Conservation (phyloP, 2,113 vertebrate genomes). For the Climacteris rufus region DNA sequence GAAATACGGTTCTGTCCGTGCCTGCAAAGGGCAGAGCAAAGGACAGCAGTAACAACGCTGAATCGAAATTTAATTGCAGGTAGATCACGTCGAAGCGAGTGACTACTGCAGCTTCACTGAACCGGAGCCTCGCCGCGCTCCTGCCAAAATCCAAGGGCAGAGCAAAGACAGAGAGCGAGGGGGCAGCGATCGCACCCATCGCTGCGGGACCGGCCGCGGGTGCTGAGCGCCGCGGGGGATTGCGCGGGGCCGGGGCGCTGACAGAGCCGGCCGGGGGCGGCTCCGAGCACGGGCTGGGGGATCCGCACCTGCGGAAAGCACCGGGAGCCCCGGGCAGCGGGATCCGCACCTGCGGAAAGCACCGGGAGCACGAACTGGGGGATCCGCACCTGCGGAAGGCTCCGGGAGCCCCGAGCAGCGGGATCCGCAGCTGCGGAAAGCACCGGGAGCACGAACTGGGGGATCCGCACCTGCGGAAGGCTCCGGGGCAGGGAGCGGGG, state of each 20-base stretch:
- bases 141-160: conserved; percentile 20
- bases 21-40: not conserved
- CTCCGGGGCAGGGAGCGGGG: no score
- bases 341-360: not conserved
- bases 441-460: not conserved
- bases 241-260: not conserved
- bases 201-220: not conserved
- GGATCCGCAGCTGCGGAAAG: not conserved
- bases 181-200: accelerated
- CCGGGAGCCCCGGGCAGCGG: not conserved
- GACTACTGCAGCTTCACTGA: not conserved
- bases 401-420: not conserved
- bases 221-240: not conserved
- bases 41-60: not conserved
- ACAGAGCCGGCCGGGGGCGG: not conserved
- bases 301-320: no score
- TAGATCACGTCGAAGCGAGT: not conserved
- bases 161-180: not conserved
- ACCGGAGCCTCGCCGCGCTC: not conserved
- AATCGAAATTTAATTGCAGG: not conserved
- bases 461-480: not conserved
- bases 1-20: accelerated
- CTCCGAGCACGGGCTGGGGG: not conserved
- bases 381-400: not conserved
- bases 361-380: not conserved